These are phyloP conservation scores for Conopomorpha cramerella DNA, from an alignment of 1,140 invertebrate species.

Conservation along the genomic window DNA sequence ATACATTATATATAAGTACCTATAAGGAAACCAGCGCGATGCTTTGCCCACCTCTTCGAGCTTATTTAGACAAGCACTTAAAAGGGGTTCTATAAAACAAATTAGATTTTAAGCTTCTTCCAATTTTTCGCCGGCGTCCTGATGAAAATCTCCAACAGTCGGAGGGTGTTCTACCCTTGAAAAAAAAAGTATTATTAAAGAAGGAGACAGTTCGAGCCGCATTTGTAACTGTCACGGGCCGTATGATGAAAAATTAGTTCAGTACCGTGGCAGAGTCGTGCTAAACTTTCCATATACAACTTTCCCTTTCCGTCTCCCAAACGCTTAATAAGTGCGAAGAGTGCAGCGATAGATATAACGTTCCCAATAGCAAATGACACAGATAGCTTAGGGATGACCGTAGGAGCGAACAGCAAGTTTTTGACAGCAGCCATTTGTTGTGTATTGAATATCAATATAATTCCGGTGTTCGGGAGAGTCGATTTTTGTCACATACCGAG, in stretches of 20 bases:
- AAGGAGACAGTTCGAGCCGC: constrained; percentile 60
- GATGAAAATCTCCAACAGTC: constrained; percentile 53
- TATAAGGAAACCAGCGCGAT: no score
- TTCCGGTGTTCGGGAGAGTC: constrained; percentile 44
- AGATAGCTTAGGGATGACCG: constrained; percentile 60
- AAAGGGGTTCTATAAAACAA: constrained; percentile 33
- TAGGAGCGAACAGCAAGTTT: constrained; percentile 60
- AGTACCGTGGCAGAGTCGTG: constrained; percentile 55
- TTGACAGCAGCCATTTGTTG: constrained; percentile 60
- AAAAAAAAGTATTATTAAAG: constrained; percentile 64
- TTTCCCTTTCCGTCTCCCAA: constrained; percentile 40
- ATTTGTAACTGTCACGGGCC: constrained; percentile 62
- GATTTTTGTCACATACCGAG: constrained; percentile 52
- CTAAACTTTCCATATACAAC: constrained; percentile 39
- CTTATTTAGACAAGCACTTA: constrained; percentile 18
- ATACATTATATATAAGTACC: no score
- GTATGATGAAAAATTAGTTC: constrained; percentile 64
- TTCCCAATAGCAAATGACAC: constrained; percentile 58
- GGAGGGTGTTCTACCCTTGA: constrained; percentile 56
- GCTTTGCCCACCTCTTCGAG: no score
- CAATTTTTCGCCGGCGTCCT: constrained; percentile 36
- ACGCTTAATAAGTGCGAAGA: constrained; percentile 13
- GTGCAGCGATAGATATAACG: constrained; percentile 23
- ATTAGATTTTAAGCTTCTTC: constrained; percentile 51
- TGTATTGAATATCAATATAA: constrained; percentile 64